Percentiles rank a stretch among this genome's conserved stretches.
Conservation (phyloP, 2,888 invertebrate species). For the Acanthosepion pharaonis region DNA sequence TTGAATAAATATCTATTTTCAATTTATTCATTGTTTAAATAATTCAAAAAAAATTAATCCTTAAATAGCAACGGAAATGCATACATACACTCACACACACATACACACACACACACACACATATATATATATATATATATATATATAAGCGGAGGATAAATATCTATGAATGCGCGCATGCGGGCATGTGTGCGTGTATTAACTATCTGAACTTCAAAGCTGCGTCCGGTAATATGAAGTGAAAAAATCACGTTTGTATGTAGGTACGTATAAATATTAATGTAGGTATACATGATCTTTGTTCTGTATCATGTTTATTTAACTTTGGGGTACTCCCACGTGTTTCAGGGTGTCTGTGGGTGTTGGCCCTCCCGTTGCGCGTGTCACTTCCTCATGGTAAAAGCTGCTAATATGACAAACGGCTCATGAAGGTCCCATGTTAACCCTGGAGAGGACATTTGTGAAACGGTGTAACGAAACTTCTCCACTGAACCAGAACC, state of each 20-base stretch:
- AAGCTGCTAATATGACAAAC: slow-evolving; percentile 8
- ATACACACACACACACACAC: too few species aligned
- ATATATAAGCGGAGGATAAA: background rate
- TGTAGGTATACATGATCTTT: background rate
- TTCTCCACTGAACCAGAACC: background rate
- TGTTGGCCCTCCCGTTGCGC: background rate
- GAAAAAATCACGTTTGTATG: too few species aligned
- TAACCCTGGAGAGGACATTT: background rate
- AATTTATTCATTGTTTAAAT: too few species aligned
- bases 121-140: too few species aligned
- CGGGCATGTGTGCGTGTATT: background rate
- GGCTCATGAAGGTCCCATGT: background rate
- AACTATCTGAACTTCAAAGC: too few species aligned
- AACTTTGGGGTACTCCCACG: background rate
- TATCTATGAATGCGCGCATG: background rate
- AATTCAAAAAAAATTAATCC: too few species aligned
- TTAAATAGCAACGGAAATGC: too few species aligned
- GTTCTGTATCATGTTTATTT: slow-evolving; percentile 2
- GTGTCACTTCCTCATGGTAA: slow-evolving; percentile 15
- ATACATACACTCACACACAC: too few species aligned
- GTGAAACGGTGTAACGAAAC: slow-evolving; percentile 17
- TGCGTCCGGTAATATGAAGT: too few species aligned
- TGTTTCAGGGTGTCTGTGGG: background rate
- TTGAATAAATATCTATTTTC: too few species aligned
- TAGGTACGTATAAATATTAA: background rate